Base-by-base conservation (phyloP, 2,113 vertebrate genomes). In the Diadophis punctatus region DNA sequence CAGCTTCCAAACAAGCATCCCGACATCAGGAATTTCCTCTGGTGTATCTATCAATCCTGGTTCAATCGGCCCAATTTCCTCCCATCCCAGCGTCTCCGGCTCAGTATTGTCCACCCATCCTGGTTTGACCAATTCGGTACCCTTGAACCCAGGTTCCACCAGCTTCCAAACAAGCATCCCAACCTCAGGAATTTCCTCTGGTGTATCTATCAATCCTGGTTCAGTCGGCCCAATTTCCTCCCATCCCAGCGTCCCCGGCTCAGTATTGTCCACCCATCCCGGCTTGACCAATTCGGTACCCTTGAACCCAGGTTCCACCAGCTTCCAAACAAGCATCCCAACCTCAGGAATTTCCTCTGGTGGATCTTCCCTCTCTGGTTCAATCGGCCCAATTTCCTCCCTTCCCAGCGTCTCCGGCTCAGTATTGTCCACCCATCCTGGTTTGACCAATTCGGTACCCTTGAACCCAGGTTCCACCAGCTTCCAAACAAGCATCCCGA, bases 371-470 rank as follows among this genome's bases (percentile, higher is more conserved):
- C n/a, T n/a, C n/a, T n/a, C n/a, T 34, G 63, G 63, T 74, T 74
- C 14, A 74, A 18, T 34, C n/a, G 6, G 4, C 63, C n/a, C 63
- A 74, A 34, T 34, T 18, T 74, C n/a, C 63, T 74, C n/a, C 63
- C 0, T 14, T 68, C 63, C 63, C 12, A n/a, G 63, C 0, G 1
- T n/a, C 63, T 12, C 30, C 0, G 12, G 30, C 1, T n/a, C 63
- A n/a, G 12, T 1, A 68, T 68, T n/a, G 0, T 16, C 63, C 2
- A 74, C 2, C 1, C 2, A 80, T 8, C n/a, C 34, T 0, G 7
- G 68, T 2, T 20, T 20, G 16, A 80, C 16, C 68, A 80, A 34
- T 74, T 74, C 68, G 18, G 0, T 34, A 34, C 16, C 63, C 7
- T 34, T 74, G 63, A 6, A 34, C n/a, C 16, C 63, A 34, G n/a